Evolutionary conservation across 1,140 invertebrate genomes (phyloP).

Genomic region (Oryctes rhinoceros): DNA sequence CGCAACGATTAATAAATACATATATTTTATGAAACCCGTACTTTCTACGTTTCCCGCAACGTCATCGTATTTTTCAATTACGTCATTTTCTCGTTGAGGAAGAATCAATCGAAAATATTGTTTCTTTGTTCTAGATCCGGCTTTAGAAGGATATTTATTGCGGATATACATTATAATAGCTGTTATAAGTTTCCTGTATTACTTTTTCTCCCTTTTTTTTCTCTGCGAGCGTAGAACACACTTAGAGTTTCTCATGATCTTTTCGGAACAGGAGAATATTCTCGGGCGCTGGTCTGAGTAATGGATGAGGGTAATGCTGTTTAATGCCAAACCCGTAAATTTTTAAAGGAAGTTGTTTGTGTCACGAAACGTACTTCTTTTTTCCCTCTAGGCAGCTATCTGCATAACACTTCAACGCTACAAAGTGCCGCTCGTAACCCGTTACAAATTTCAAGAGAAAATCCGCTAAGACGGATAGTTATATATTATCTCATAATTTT

Average conservation of each 20-base stretch:
- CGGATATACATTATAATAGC: slow-evolving; percentile 1
- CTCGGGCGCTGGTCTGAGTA: slow-evolving; percentile 8
- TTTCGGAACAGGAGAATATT: slow-evolving; percentile 9
- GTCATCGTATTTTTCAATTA: not conserved
- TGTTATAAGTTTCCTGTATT: slow-evolving; percentile 22
- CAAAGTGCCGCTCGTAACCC: slow-evolving; percentile 28
- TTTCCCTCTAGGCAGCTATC: slow-evolving; percentile 16
- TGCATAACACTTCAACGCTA: slow-evolving; percentile 31
- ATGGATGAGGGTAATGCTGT: slow-evolving; percentile 35
- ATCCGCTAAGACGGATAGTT: slow-evolving; percentile 27
- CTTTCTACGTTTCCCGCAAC: not conserved
- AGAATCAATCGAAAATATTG: slow-evolving; percentile 9
- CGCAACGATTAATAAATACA: not conserved
- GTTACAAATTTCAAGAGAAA: slow-evolving; percentile 24
- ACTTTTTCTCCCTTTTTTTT: not conserved
- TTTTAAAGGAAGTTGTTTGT: slow-evolving; percentile 33
- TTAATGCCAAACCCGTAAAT: slow-evolving; percentile 36
- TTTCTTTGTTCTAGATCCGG: slow-evolving; percentile 3
- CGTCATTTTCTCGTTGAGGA: not conserved
- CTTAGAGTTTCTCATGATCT: slow-evolving; percentile 26
- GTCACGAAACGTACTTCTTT: slow-evolving; percentile 18
- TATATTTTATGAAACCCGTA: not conserved
- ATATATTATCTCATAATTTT: slow-evolving; percentile 29
- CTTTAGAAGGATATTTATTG: slow-evolving; percentile 20
- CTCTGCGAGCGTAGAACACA: not conserved